These are phyloP conservation scores for Regulus satrapa DNA, from an alignment of 2,113 vertebrate species.

Conservation along the genomic window DNA sequence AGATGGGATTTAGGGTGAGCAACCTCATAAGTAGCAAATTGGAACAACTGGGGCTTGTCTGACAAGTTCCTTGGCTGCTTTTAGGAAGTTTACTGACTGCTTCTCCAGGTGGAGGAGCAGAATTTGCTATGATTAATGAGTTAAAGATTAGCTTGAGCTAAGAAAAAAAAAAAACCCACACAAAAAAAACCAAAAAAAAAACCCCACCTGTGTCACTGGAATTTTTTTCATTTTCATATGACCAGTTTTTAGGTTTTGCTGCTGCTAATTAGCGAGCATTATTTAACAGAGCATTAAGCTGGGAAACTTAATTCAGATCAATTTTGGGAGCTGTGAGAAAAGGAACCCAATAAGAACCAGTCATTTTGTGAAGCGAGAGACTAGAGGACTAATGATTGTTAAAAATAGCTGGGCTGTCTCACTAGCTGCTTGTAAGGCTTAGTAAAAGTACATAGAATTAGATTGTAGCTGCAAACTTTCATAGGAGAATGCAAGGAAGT, in stretches of 20 bases:
- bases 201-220: not conserved
- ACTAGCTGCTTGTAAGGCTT: not conserved
- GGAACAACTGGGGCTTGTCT: not conserved
- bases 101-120: not conserved
- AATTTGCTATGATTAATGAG: not conserved
- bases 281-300: not conserved
- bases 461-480: not conserved
- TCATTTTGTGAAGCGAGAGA: not conserved
- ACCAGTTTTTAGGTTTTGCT: not conserved
- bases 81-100: not conserved
- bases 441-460: not conserved
- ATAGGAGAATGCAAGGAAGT: constrained; percentile 1
- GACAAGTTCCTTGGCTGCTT: not conserved
- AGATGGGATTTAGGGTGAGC: not conserved
- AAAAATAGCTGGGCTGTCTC: not conserved
- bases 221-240: not conserved
- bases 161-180: not conserved
- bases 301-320: not conserved
- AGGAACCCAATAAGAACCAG: not conserved
- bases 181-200: not conserved
- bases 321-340: not conserved
- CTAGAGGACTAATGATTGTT: not conserved
- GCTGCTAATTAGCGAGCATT: not conserved
- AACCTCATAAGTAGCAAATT: not conserved
- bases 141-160: not conserved